Conservation (phyloP, 1,140 invertebrate genomes). For the Cotesia glomerata region DNA sequence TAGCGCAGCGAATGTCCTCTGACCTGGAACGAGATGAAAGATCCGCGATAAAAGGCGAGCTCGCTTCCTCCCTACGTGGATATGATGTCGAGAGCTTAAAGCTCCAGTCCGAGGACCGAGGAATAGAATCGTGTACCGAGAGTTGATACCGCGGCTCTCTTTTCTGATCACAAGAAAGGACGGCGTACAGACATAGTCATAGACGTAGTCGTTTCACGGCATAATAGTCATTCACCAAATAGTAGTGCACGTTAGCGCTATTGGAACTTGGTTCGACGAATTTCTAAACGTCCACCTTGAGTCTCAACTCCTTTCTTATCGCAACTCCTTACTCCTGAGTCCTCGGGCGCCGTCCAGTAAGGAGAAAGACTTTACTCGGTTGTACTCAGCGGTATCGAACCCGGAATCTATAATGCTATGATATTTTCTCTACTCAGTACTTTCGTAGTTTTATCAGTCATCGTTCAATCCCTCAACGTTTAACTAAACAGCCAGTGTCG, state of each 20-base stretch:
- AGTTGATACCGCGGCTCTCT: background rate
- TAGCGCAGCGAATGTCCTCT: conserved; percentile 35
- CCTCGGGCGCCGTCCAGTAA: background rate
- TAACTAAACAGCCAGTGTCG: background rate
- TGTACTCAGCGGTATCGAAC: background rate
- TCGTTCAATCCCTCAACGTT: conserved; percentile 17
- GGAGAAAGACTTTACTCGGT: no score
- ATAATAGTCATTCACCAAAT: conserved; percentile 16
- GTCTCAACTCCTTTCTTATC: conserved; percentile 16
- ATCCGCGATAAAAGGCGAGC: conserved; percentile 35
- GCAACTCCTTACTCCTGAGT: conserved; percentile 1
- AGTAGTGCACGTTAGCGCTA: no score
- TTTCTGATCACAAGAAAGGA: background rate
- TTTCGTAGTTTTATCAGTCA: conserved; percentile 11
- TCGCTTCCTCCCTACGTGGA: conserved; percentile 1
- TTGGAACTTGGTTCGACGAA: conserved; percentile 9
- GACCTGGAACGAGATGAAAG: conserved; percentile 46
- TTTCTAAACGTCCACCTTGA: background rate
- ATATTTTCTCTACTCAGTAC: conserved; percentile 6
- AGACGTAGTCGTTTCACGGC: no score
- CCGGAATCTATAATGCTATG: conserved; percentile 13
- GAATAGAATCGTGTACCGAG: background rate
- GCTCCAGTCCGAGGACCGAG: background rate
- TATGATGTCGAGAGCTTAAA: background rate
- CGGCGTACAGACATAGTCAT: no score